Percentiles rank a stretch among this genome's conserved stretches.
Evolutionary conservation across 30 jellyfish, hydroid and myxozoan genomes (phyloP).

Genomic region (Hydractinia echinata): DNA sequence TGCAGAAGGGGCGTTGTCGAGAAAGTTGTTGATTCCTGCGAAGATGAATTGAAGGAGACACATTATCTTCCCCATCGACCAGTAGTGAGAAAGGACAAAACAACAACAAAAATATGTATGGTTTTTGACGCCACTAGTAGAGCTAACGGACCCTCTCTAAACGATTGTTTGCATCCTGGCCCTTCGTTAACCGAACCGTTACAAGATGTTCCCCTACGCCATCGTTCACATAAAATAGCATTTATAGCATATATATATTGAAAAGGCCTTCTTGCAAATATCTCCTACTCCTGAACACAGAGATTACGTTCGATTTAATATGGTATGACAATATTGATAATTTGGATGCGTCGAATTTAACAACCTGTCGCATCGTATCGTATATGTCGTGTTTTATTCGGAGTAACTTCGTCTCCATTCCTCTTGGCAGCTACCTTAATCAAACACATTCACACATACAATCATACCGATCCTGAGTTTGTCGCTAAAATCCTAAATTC

Average conservation of each 20-base stretch:
- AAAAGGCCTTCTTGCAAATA: constrained; percentile 34
- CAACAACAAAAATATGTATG: constrained; percentile 38
- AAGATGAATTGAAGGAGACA: background rate
- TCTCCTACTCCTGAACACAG: constrained; percentile 18
- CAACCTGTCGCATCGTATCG: too few relatives aligned
- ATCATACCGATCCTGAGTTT: too few relatives aligned
- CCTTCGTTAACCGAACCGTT: constrained; percentile 42
- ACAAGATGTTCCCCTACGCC: constrained; percentile 31
- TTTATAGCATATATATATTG: too few relatives aligned
- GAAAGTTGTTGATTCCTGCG: constrained; percentile 35
- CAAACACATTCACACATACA: too few relatives aligned
- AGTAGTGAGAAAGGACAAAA: constrained; percentile 31
- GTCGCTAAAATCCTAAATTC: too few relatives aligned
- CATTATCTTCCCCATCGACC: constrained; percentile 47
- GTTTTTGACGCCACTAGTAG: constrained; percentile 38
- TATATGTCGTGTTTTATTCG: too few relatives aligned
- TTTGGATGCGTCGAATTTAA: too few relatives aligned
- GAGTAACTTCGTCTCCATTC: too few relatives aligned
- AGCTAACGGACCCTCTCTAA: constrained; percentile 17
- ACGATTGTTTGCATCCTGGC: constrained; percentile 47
- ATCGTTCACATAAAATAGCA: constrained; percentile 9
- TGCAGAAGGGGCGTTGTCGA: constrained; percentile 23
- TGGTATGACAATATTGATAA: too few relatives aligned
- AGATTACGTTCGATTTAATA: constrained; percentile 39
- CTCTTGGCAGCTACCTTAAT: too few relatives aligned